Evolutionary conservation across 2,888 invertebrate genomes (phyloP), one percentile per base, ranked within the genome.

Genomic region (Mycalesis mineus): DNA sequence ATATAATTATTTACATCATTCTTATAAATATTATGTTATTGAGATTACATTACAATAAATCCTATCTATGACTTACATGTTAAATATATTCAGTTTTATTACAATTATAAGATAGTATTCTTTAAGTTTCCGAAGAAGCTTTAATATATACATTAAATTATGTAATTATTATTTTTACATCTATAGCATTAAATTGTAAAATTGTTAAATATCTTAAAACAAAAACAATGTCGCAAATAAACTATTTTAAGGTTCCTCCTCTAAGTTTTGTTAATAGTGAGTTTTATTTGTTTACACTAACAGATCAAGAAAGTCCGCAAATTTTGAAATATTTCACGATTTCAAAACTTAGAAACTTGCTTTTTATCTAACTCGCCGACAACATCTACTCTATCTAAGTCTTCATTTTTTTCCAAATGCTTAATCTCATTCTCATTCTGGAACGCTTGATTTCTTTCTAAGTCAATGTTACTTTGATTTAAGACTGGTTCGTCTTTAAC

Each of bases 31-130:
- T 45, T 17, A 48, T 36, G 48, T 36, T 48, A 48, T 49, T 49
- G 49, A 49, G 49, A 49, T 49, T 49, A 39, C 49, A 9, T 49
- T 49, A 28, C 22, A 49, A 28, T 7, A 36, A 49, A 37, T 48
- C 29, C 8, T 14, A 45, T 5, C 2, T 45, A 17, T 9, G 22
- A 28, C 37, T 49, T 49, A 39, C 31, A 37, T n/a, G 22, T 7
- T 33, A 11, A 36, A 1, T 22, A 8, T 39, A 49, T 49, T 49
- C 49, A 39, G 49, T 28, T 37, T 49, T 22, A 13, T 49, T 37
- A n/a, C 11, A 48, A 31, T 45, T 29, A 45, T 45, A n/a, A n/a
- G n/a, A n/a, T 22, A 22, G 5, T 5, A 22, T 5, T 36, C 36
- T 36, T 36, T 11, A 2, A 36, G 11, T 5, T 22, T 22, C 5